phyloP scores from a whole-genome alignment of 2,113 vertebrate genomes.

The Dendropsophus ebraccatus region DNA sequence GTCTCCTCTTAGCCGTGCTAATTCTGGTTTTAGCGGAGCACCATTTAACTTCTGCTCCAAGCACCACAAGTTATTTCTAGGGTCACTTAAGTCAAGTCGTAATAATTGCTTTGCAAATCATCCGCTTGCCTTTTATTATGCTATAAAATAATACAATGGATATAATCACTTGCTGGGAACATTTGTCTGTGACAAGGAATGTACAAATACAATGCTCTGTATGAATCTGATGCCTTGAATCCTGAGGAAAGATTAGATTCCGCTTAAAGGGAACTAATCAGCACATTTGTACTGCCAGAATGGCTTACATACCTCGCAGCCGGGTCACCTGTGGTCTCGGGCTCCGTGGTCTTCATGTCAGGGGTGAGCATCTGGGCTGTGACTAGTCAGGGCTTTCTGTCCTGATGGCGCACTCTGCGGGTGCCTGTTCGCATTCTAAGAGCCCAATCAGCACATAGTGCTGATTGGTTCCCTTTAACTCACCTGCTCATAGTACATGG shows the following conservation, averaged over 20 bases:
- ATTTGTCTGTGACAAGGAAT: conserved; percentile 4
- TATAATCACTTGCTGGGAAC: background rate
- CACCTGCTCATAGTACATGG: background rate
- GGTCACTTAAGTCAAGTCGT: conserved; percentile 7
- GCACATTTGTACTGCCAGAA: too few species aligned
- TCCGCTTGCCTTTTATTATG: background rate
- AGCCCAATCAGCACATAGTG: too few species aligned
- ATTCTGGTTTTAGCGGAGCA: background rate
- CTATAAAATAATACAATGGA: conserved; percentile 11
- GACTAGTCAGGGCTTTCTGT: too few species aligned
- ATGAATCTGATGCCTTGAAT: background rate
- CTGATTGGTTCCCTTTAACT: too few species aligned
- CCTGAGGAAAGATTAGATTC: background rate
- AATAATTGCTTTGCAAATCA: conserved; percentile 3
- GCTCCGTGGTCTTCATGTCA: too few species aligned
- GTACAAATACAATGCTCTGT: background rate
- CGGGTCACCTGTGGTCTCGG: too few species aligned
- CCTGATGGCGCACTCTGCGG: too few species aligned
- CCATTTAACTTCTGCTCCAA: conserved; percentile 6
- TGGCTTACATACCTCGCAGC: too few species aligned
- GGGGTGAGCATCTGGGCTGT: too few species aligned
- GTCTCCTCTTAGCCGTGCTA: background rate
- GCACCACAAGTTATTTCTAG: background rate
- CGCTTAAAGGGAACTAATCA: too few species aligned
- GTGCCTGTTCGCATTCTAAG: too few species aligned